A percentile compares a stretch with the other conserved stretches of the same genome.
These are phyloP conservation scores for Amphipoea lucens DNA, from an alignment of 2,888 invertebrate genomes.

Conservation along the genomic window DNA sequence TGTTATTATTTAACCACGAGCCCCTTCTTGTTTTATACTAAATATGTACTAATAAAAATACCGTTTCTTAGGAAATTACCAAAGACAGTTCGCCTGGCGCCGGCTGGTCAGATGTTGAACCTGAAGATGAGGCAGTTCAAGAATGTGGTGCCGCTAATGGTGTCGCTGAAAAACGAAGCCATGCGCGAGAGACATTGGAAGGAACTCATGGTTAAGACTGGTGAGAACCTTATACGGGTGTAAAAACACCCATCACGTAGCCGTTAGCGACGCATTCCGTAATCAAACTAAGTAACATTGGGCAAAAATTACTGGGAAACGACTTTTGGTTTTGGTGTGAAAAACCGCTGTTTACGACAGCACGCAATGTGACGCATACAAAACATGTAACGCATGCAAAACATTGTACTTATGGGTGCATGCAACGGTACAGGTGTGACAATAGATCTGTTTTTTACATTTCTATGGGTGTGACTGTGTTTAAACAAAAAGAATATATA, in stretches of 20 bases:
- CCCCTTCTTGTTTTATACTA: neutral
- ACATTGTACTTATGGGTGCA: neutral
- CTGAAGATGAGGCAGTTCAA: constrained; percentile 97
- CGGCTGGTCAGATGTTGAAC: constrained; percentile 93
- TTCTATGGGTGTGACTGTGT: too few species aligned
- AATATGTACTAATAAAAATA: neutral
- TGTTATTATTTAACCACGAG: neutral
- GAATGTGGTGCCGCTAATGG: constrained; percentile 96
- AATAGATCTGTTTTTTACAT: too few species aligned
- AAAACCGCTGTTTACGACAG: neutral
- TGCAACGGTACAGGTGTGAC: neutral
- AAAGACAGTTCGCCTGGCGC: constrained; percentile 89
- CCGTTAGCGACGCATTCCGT: too few species aligned
- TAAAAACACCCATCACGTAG: neutral
- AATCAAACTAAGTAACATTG: neutral
- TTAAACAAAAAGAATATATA: too few species aligned
- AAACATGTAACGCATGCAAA: neutral
- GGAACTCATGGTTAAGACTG: constrained; percentile 96
- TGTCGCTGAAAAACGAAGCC: constrained; percentile 97
- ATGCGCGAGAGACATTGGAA: constrained; percentile 97
- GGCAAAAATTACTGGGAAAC: neutral
- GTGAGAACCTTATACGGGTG: constrained; percentile 73
- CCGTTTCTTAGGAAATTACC: constrained; percentile 91
- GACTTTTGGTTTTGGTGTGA: neutral
- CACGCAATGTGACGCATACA: neutral